Conservation (phyloP, 2,113 vertebrate species). For the Sminthopsis crassicaudata region DNA sequence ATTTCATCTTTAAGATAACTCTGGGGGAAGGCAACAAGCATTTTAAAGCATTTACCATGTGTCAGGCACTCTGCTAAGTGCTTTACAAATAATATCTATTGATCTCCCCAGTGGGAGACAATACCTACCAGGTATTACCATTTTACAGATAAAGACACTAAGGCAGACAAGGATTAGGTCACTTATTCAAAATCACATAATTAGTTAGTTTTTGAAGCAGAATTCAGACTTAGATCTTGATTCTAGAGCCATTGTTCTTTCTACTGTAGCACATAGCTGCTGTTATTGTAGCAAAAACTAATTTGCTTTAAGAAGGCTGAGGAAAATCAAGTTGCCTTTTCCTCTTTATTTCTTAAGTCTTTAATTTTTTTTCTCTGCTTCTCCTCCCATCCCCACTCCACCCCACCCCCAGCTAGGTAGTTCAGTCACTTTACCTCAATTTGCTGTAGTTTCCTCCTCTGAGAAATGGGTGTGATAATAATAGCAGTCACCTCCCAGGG, state of each 20-base stretch:
- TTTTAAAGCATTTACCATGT: too few species aligned
- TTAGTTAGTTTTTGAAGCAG: background rate
- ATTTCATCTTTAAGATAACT: background rate
- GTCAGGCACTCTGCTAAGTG: background rate
- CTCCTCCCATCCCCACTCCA: too few species aligned
- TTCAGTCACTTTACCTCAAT: too few species aligned
- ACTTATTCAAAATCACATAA: background rate
- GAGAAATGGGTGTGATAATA: too few species aligned
- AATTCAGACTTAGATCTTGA: background rate
- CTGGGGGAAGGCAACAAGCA: background rate
- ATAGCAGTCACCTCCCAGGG: too few species aligned
- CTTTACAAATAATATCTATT: background rate
- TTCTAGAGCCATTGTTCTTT: background rate
- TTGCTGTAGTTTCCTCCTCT: too few species aligned
- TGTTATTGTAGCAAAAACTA: background rate
- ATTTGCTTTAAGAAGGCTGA: background rate
- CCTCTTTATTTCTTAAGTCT: background rate
- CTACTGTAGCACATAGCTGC: background rate
- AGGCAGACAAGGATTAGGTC: background rate
- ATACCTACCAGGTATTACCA: background rate
- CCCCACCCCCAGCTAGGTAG: too few species aligned
- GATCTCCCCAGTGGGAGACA: background rate
- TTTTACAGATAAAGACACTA: background rate
- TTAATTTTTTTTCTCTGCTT: background rate
- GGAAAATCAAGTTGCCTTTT: background rate